Conservation (phyloP, 2,113 vertebrate species). For the Spea multiplicata region DNA sequence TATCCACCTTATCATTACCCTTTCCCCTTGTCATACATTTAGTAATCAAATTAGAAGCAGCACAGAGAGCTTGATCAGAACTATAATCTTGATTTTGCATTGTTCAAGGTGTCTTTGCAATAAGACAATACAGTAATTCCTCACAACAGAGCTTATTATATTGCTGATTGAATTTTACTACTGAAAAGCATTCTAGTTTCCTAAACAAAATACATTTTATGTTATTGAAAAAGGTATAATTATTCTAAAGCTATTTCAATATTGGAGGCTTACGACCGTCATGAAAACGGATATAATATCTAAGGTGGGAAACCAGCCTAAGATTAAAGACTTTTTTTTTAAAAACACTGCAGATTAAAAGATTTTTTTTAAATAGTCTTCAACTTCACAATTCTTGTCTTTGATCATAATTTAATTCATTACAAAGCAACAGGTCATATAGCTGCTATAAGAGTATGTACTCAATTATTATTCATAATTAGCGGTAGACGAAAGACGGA, state of each 20-base stretch:
- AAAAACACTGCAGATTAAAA: too few relatives aligned
- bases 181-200: neutral
- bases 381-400: too few relatives aligned
- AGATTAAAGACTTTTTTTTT: too few relatives aligned
- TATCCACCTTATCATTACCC: neutral
- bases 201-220: neutral
- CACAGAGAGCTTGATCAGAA: neutral
- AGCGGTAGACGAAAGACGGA: too few relatives aligned
- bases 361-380: too few relatives aligned
- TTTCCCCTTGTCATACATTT: neutral
- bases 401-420: too few relatives aligned
- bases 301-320: neutral
- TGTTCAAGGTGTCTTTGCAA: neutral
- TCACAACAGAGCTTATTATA: conserved; percentile 1
- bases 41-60: neutral
- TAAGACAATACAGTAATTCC: neutral
- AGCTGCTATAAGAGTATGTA: too few relatives aligned
- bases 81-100: neutral
- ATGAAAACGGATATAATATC: neutral
- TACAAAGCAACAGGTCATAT: too few relatives aligned
- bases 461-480: too few relatives aligned
- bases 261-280: neutral
- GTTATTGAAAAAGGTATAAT: conserved; percentile 7
- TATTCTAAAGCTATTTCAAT: neutral
- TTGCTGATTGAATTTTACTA: conserved; percentile 1